Conservation (phyloP, 1,140 invertebrate species). For the Nephotettix cincticeps region DNA sequence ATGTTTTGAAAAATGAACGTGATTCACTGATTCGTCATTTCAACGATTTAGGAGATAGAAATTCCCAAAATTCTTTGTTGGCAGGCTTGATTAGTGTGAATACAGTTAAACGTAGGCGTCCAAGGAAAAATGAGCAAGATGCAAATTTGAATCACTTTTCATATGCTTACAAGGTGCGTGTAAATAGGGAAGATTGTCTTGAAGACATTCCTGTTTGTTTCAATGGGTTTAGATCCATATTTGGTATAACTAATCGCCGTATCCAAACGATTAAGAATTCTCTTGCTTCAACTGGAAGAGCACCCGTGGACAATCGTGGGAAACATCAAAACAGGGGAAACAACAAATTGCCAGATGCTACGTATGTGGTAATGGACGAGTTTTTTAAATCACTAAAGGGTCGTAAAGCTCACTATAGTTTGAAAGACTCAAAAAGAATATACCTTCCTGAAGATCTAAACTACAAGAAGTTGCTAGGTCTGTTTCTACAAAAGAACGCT, state of each 20-base stretch:
- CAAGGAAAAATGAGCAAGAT: neutral
- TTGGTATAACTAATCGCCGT: neutral
- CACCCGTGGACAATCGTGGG: constrained; percentile 11
- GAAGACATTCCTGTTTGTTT: neutral
- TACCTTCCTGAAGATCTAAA: constrained; percentile 32
- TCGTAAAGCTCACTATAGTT: constrained; percentile 31
- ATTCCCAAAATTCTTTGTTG: neutral
- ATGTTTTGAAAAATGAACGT: neutral
- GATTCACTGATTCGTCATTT: neutral
- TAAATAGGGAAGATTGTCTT: neutral
- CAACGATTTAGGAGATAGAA: neutral
- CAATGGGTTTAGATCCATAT: neutral
- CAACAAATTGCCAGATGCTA: constrained; percentile 25
- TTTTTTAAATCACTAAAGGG: constrained; percentile 30
- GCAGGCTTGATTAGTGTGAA: neutral
- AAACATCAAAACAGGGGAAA: neutral
- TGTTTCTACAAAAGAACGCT: constrained; percentile 23
- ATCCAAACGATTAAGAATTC: neutral
- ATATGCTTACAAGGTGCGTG: neutral
- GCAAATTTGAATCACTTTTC: neutral
- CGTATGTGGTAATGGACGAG: neutral
- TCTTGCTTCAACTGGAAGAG: neutral
- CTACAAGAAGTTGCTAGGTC: constrained; percentile 30
- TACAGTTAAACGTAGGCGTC: neutral
- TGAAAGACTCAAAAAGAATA: constrained; percentile 29